Evolutionary conservation across 2,797 vertebrate species (phyloP).

Genomic region (Chelon labrosus): DNA sequence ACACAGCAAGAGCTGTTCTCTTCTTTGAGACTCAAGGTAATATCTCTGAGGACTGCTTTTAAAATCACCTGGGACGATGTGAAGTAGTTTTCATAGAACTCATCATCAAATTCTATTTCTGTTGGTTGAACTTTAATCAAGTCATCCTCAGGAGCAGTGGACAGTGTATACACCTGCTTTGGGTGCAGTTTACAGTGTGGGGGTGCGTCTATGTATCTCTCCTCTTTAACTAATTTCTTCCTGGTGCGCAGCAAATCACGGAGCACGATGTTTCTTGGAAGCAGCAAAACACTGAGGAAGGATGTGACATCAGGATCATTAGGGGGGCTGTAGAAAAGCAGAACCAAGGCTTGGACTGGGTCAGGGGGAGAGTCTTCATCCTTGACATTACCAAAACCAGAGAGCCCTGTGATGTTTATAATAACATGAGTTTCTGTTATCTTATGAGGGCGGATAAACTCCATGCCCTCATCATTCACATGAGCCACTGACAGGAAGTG

Average conservation of each 20-base stretch:
- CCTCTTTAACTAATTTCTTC: conserved; percentile 13
- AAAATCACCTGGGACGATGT: conserved; percentile 22
- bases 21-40: conserved; percentile 5
- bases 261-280: conserved; percentile 1
- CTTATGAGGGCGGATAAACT: conserved; percentile 25
- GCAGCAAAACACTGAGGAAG: conserved; percentile 39
- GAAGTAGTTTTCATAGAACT: conserved; percentile 35
- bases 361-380: conserved; percentile 16
- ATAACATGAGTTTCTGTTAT: conserved; percentile 51
- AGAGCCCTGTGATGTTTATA: conserved; percentile 39
- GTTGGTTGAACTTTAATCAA: conserved; percentile 32
- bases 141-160: conserved; percentile 22
- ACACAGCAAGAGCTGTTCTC: background rate
- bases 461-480: conserved; percentile 1
- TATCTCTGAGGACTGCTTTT: background rate
- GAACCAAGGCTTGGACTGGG: conserved; percentile 39
- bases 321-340: conserved; percentile 46
- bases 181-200: conserved; percentile 34
- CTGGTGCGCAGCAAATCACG: conserved; percentile 16
- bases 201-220: conserved; percentile 24
- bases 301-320: background rate
- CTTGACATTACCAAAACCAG: conserved; percentile 18
- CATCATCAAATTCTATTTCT: conserved; percentile 21
- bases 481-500: conserved; percentile 42
- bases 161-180: conserved; percentile 33